A percentile compares a stretch with the other conserved stretches of the same genome.
These are phyloP conservation scores for Aphidoletes aphidimyza DNA, from an alignment of 2,888 invertebrate species.

Conservation along the genomic window DNA sequence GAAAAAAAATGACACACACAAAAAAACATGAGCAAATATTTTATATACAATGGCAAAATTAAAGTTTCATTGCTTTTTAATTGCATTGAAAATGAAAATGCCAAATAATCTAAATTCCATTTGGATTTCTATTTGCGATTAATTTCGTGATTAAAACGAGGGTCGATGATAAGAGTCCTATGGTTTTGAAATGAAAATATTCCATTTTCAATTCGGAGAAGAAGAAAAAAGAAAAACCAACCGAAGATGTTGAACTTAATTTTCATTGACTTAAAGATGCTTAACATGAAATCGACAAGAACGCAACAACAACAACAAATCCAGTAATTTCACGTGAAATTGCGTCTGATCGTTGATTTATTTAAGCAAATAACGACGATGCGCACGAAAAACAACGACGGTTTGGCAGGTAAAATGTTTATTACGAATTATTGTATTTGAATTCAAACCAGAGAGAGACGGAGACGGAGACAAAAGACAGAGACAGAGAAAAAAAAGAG, in stretches of 20 bases:
- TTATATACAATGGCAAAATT: not conserved
- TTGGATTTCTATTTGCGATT: not conserved
- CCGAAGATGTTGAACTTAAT: too few relatives aligned
- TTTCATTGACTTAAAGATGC: conserved; percentile 26
- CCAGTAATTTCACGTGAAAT: conserved; percentile 2
- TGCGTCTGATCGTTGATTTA: conserved; percentile 44
- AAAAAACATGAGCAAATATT: conserved; percentile 14
- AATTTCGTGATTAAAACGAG: conserved; percentile 5
- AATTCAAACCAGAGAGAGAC: not conserved
- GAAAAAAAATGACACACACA: conserved; percentile 16
- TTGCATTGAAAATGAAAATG: conserved; percentile 23
- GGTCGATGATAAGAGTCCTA: too few relatives aligned
- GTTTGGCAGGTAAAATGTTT: conserved; percentile 37
- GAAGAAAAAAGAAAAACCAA: not conserved
- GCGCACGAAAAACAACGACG: not conserved
- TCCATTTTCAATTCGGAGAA: not conserved
- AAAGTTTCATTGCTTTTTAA: not conserved
- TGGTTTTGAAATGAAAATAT: too few relatives aligned
- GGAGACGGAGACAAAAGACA: too few relatives aligned
- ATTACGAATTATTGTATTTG: conserved; percentile 40
- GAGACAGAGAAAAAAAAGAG: too few relatives aligned
- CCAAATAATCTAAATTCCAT: conserved; percentile 15
- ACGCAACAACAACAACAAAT: not conserved
- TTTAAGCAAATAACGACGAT: too few relatives aligned
- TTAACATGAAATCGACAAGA: conserved; percentile 27